Evolutionary conservation across 2,888 invertebrate genomes (phyloP), one percentile per base, ranked within the genome.

Genomic region (Eupithecia subfuscata): DNA sequence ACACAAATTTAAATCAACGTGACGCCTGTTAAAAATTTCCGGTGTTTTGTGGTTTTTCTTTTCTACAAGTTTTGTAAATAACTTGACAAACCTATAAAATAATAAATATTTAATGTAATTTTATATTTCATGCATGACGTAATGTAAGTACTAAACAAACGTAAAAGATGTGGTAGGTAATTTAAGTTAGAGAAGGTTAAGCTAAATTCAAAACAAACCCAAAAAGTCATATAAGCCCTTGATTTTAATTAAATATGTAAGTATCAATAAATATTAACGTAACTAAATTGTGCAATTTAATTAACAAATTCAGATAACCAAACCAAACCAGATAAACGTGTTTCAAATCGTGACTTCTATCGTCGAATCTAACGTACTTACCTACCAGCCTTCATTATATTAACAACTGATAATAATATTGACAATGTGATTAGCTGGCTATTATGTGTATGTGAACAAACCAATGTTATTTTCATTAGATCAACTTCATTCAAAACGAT

Each of bases 391-490:
- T 77, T 75, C 71, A 78, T 83, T 83, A 84, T 80, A 79, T 83
- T 83, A 80, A 81, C 75, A 80, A 56, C 74, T 79, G 87, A 87
- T 89, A 88, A 86, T 84, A 82, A 72, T 87, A 86, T 88, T 88
- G 86, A 88, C 85, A 85, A 81, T 73, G 22, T 83, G 78, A 86
- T 86, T 82, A 80, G 79, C 81, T 79, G 80, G 76, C 22, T 76
- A 69, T 56, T 73, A 68, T 30, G 80, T 78, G 76, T 69, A 71
- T 77, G 81, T 76, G 79, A 81, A 79, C 72, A 77, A 70, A 73
- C 79, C 81, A 84, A 82, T 83, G 84, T 80, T 84, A 82, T 81
- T 82, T 82, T 81, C 80, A 83, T 84, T 82, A 84, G 82, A 78
- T 76, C 69, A 81, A 82, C 82, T 84, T 81, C 84, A 85, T 79